Base-by-base conservation (phyloP, 2,888 invertebrate genomes). In the Lysandra bellargus region DNA sequence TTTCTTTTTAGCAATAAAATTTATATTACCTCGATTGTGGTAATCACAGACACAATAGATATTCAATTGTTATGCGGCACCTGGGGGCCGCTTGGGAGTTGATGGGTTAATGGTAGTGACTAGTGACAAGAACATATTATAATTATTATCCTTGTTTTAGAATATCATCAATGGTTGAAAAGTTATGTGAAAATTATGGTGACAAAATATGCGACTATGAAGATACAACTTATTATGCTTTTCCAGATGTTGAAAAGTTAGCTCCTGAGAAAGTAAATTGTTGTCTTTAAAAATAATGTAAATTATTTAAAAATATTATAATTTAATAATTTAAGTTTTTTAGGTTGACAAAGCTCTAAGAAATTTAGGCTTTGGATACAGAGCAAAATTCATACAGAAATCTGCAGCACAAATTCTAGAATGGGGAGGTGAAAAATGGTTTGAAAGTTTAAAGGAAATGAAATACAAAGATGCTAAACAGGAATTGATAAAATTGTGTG, bases 151-250 rank as follows among this genome's bases (percentile, higher is more conserved):
- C 30, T 64, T 64, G 61, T 88, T 92, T 77, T 84, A 98, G 99
- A 84, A 99, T 99, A 86, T 97, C 97, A 33, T 95, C 95, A 74
- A 98, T 99, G 98, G 97, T 99, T 23, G 97, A 99, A 87, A 98
- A 98, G 87, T 88, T 99, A 81, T 98, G 98, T 85, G 88, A 87
- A 4, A 93, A 96, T 79, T 99, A 97, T 93, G 99, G 99, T 6
- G 90, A 96, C 78, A 95, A 96, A 89, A 97, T 99, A 82, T 96
- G 96, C 82, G 91, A 95, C 82, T 86, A 96, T 79, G 95, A 97
- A 83, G 96, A 95, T 9, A 86, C 89, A 72, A 90, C 92, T 17
- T 98, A 97, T 89, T 97, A 96, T 90, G 94, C 96, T 81, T 99
- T 99, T 91, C 99, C 99, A 53, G 91, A 95, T n/a, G 94, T 98